Base-by-base conservation (phyloP, 2,797 vertebrate genomes). In the Karalla daura region DNA sequence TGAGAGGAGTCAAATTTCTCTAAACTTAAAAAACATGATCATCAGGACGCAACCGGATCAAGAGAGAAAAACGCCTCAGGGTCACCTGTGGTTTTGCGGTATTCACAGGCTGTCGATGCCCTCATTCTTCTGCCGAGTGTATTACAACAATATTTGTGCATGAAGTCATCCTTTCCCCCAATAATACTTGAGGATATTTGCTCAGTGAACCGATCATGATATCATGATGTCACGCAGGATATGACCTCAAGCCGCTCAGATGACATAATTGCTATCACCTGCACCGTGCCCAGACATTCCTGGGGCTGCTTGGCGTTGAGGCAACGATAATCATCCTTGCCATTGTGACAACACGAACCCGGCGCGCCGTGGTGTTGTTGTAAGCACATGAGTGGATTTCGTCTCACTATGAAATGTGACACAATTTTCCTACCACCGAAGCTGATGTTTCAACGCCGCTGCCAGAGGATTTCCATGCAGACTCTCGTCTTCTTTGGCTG, bases 181-280 rank as follows among this genome's bases (percentile, higher is more conserved):
- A 52, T 74, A 63, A 70, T 69, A 63, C 74, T 58, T 44, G 41
- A 70, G 69, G 36, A 64, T 76, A 76, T 78, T 87, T 84, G 73
- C 45, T 75, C 65, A 74, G 74, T n/a, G 32, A 68, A 72, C 36
- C 50, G 45, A 80, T 82, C 27, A 37, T 40, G 50, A 78, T 62
- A 69, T 84, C 65, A 70, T 78, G 76, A 81, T 51, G 53, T 85
- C 76, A 81, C 27, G 14, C 58, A 83, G 85, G 73, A 87, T 78
- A 60, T 82, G 78, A 86, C 74, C 82, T 86, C 73, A 78, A 63
- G 49, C 41, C 0, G 75, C 77, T 85, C 78, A 53, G 44, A 81
- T 89, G 65, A 79, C 86, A 87, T 89, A 87, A 87, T 78, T 84
- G 45, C 63, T 86, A 70, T 89, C 86, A 87, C 86, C 84, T 90